Evolutionary conservation across 2,888 invertebrate genomes (phyloP).

Genomic region (Formica aserva): DNA sequence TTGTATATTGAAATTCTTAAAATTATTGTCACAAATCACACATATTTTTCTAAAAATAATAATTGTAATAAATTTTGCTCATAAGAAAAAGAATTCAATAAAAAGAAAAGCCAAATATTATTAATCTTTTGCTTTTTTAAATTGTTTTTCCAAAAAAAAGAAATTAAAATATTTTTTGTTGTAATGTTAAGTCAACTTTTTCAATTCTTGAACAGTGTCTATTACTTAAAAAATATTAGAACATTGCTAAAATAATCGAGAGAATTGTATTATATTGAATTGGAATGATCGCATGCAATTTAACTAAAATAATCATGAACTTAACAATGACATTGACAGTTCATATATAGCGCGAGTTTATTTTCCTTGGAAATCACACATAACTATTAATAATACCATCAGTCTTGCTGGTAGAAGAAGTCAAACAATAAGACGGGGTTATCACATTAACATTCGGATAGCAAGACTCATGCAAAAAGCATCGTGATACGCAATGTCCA

Average conservation of each 20-base stretch:
- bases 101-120: neutral
- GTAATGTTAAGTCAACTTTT: neutral
- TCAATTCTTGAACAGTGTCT: neutral
- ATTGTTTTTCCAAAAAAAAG: neutral
- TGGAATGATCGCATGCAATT: neutral
- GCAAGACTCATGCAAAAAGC: conserved; percentile 34
- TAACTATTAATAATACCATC: conserved; percentile 66
- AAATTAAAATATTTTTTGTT: neutral
- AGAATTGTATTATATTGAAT: neutral
- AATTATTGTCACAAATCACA: no score
- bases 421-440: conserved; percentile 58
- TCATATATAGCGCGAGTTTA: neutral
- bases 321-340: neutral
- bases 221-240: neutral
- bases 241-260: neutral
- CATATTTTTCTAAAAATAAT: no score
- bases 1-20: no score
- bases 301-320: conserved; percentile 8
- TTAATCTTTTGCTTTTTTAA: neutral
- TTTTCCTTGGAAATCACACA: conserved; percentile 26
- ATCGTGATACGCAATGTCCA: conserved; percentile 14
- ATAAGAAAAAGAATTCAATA: neutral
- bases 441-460: conserved; percentile 54
- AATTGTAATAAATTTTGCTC: no score
- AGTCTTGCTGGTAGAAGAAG: conserved; percentile 42